phyloP scores from a whole-genome alignment of 2,888 invertebrate species.

The Zygothrica quintamaculata region DNA sequence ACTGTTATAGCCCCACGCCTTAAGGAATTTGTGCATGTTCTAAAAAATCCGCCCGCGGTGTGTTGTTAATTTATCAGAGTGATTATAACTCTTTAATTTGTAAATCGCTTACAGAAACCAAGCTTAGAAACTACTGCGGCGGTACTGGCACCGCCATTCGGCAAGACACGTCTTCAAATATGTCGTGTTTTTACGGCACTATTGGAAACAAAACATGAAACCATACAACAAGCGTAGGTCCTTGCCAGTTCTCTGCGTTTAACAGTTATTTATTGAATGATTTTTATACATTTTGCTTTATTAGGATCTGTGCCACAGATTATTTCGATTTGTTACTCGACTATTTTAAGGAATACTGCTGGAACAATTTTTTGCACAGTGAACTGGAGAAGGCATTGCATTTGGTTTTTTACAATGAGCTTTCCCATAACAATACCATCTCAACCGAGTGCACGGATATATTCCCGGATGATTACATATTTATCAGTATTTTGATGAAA shows the following conservation, averaged over 20 bases:
- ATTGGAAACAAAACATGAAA: constrained; percentile 89
- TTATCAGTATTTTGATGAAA: constrained; percentile 51
- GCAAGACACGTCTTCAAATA: constrained; percentile 91
- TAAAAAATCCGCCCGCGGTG: constrained; percentile 89
- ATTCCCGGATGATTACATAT: constrained; percentile 56
- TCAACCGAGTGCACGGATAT: constrained; percentile 71
- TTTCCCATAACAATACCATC: constrained; percentile 82
- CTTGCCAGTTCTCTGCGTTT: neutral
- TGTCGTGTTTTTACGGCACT: constrained; percentile 91
- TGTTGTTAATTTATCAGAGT: constrained; percentile 41
- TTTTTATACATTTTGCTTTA: constrained; percentile 1
- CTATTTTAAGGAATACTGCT: constrained; percentile 94
- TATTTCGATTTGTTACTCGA: constrained; percentile 89
- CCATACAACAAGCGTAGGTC: constrained; percentile 88
- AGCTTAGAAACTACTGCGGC: constrained; percentile 90
- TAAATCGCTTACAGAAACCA: constrained; percentile 85
- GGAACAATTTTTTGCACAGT: constrained; percentile 98
- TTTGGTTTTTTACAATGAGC: constrained; percentile 87
- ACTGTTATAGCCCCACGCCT: constrained; percentile 88
- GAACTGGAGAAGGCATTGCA: constrained; percentile 92
- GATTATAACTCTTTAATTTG: neutral
- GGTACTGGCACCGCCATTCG: constrained; percentile 90
- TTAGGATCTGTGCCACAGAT: constrained; percentile 85
- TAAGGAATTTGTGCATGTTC: constrained; percentile 88
- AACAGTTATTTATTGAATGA: neutral